phyloP scores from a whole-genome alignment of 2,797 vertebrate genomes.

The Cuculus canorus region DNA sequence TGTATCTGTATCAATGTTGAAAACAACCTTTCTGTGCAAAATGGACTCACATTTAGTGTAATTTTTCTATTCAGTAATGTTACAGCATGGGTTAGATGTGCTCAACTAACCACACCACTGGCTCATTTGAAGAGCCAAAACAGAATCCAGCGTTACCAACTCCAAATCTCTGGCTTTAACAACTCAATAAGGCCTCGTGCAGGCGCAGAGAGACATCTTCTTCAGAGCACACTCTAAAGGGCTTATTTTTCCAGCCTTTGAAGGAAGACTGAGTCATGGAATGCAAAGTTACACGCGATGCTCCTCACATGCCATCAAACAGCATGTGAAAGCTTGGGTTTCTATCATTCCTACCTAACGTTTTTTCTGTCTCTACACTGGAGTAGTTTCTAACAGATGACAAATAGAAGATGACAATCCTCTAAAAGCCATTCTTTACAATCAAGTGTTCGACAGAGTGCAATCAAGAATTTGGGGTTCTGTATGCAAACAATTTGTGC shows the following conservation, averaged over 20 bases:
- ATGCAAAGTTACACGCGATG: neutral
- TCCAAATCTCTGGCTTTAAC: neutral
- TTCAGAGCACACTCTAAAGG: neutral
- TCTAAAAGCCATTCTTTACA: neutral
- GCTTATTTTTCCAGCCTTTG: neutral
- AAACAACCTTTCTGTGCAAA: neutral
- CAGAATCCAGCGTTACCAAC: neutral
- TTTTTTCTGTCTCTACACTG: neutral
- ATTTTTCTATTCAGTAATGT: neutral
- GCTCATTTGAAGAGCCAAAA: neutral
- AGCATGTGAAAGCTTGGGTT: slow-evolving; percentile 12
- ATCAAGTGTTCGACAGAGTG: neutral
- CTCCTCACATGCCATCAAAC: neutral
- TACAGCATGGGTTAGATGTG: accelerated
- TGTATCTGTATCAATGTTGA: accelerated
- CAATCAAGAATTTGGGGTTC: neutral
- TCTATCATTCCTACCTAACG: neutral
- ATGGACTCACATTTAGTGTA: neutral
- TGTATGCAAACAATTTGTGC: neutral
- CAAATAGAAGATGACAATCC: slow-evolving; percentile 36
- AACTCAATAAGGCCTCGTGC: neutral
- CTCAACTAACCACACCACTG: neutral
- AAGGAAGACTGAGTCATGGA: slow-evolving; percentile 11
- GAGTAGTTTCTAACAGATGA: neutral
- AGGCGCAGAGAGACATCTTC: neutral